Percentiles rank a stretch among this genome's conserved stretches.
Evolutionary conservation across 2,888 invertebrate genomes (phyloP).

Genomic region (Nephrotoma guestfalica): DNA sequence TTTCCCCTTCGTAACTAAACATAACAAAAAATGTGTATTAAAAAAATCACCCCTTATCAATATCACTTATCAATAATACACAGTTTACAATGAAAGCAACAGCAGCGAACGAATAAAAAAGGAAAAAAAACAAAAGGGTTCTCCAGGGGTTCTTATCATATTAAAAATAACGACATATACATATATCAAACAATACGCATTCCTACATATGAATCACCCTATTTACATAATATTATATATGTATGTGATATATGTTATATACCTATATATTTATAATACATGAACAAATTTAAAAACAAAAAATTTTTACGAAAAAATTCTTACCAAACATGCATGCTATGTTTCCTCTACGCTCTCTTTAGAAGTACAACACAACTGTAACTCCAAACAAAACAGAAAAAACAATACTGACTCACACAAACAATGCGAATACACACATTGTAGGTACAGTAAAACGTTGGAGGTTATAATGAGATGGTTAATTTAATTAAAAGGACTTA

Average conservation of each 20-base stretch:
- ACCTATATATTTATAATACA: neutral
- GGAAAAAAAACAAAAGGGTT: neutral
- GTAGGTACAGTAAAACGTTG: neutral
- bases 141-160: neutral
- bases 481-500: too few relatives aligned
- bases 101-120: neutral
- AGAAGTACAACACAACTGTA: neutral
- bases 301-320: slow-evolving; percentile 5
- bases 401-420: neutral
- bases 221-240: neutral
- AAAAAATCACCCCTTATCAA: neutral
- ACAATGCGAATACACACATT: neutral
- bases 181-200: neutral
- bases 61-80: neutral
- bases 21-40: neutral
- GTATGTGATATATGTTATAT: neutral
- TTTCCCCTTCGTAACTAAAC: neutral
- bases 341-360: neutral
- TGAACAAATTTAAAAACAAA: neutral
- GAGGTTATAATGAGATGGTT: too few relatives aligned
- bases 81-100: neutral
- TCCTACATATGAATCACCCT: neutral
- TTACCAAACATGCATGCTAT: slow-evolving; percentile 6
- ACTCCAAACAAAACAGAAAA: neutral
- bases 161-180: neutral